Evolutionary conservation across 2,888 invertebrate species (phyloP), one percentile per base, ranked within the genome.

Genomic region (Rhopalosiphum nymphaeae): DNA sequence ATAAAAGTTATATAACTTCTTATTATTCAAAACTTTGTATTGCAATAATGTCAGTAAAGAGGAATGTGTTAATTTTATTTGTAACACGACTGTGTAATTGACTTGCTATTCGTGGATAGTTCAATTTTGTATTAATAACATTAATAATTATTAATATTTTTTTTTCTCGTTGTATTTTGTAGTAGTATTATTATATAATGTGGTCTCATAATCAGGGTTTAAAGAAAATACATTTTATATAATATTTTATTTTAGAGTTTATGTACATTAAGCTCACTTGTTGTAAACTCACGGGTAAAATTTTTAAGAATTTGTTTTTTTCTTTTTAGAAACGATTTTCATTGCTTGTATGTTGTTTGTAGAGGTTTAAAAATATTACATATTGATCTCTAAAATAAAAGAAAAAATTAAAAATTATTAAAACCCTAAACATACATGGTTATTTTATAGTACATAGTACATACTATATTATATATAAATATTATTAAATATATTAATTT

Each of bases 181-280:
- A 86, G 94, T 94, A 91, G 91, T 94, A 94, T 91, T 93, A 93
- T 93, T 94, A 94, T 94, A 91, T 87, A 87, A 86, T 67, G 46
- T 87, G 90, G 94, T 94, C 94, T 94, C 94, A 94, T 90, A 78
- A 67, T 87, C 94, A 94, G 94, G 94, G 94, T 94, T 93, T 90
- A 90, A 94, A 78, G 61, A 94, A 94, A 86, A 94, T 91, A 91
- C 85, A 61, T 94, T 89, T 90, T 94, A 61, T 94, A 67, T 86
- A 42, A 90, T 94, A 94, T 91, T 94, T 94, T 94, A 94, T 90
- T 92, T 93, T 86, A 94, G 94, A 94, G 94, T 94, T 94, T 94
- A 94, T 86, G 49, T 94, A 86, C 57, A 57, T 42, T 91, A 91
- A 85, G 91, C 92, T 94, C 92, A 94, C 94, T 91, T 91, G 89